Evolutionary conservation across 1,140 invertebrate species (phyloP).

Genomic region (Coelopa frigida): DNA sequence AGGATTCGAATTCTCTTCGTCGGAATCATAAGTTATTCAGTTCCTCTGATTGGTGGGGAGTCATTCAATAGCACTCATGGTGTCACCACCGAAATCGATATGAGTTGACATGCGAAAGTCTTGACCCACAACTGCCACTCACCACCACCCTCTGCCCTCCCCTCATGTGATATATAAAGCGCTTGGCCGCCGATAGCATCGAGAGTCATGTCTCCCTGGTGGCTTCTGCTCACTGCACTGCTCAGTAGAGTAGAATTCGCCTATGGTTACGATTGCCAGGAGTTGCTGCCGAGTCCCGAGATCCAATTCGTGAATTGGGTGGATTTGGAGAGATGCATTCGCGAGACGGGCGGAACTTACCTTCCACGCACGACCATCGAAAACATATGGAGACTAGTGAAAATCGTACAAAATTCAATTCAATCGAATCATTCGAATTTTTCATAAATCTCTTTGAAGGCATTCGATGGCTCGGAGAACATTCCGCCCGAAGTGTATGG

Average conservation of each 20-base stretch:
- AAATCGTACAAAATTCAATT: conserved; percentile 5
- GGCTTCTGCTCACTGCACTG: neutral
- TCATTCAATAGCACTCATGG: too few relatives aligned
- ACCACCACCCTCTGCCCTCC: too few relatives aligned
- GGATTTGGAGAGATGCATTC: conserved; percentile 8
- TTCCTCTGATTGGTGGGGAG: too few relatives aligned
- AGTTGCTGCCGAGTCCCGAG: conserved; percentile 2
- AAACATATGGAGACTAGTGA: conserved; percentile 13
- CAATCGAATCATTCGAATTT: neutral
- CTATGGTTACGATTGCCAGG: conserved; percentile 7
- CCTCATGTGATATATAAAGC: too few relatives aligned
- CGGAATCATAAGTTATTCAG: too few relatives aligned
- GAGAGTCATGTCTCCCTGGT: neutral
- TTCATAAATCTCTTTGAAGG: neutral
- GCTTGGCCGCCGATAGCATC: too few relatives aligned
- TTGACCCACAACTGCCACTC: too few relatives aligned
- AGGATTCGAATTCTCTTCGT: too few relatives aligned
- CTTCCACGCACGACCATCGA: conserved; percentile 7
- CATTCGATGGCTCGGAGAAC: conserved; percentile 13
- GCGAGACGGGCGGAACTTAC: neutral
- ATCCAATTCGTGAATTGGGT: conserved; percentile 8
- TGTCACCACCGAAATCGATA: too few relatives aligned
- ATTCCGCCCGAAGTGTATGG: conserved; percentile 10
- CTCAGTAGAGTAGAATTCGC: neutral
- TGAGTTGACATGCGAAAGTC: too few relatives aligned